Conservation (phyloP, 1,140 invertebrate species). For the Zaprionus lachaisei region DNA sequence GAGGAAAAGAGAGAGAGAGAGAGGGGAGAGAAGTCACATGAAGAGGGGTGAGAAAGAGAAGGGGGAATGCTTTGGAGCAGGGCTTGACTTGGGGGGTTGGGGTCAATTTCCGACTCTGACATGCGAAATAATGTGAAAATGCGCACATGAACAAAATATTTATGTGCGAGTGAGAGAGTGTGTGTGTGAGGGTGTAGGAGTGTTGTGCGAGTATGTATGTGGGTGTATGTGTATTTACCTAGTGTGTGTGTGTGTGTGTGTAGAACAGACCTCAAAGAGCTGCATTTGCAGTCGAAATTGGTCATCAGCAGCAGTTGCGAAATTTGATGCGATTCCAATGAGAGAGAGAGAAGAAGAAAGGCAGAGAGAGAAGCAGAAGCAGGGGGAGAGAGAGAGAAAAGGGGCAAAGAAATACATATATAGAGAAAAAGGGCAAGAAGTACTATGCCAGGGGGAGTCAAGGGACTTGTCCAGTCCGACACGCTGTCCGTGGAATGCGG, state of each 20-base stretch:
- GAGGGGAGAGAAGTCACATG: neutral
- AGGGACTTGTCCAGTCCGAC: no score
- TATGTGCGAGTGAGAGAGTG: neutral
- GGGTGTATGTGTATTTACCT: neutral
- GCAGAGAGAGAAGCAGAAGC: neutral
- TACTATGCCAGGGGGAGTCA: no score
- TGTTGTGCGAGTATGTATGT: neutral
- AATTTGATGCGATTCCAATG: conserved; percentile 21
- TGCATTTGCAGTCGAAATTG: conserved; percentile 37
- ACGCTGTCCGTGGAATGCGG: neutral
- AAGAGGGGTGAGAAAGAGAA: neutral
- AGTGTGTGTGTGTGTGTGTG: neutral
- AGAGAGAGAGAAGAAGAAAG: neutral
- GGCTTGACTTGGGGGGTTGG: neutral
- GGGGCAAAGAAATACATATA: neutral
- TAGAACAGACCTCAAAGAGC: conserved; percentile 10
- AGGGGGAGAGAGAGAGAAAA: neutral
- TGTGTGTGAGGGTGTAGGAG: neutral
- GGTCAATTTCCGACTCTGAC: conserved; percentile 4
- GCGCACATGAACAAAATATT: conserved; percentile 9
- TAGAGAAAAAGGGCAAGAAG: neutral
- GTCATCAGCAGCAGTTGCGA: conserved; percentile 20
- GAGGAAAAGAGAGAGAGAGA: neutral
- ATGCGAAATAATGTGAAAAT: conserved; percentile 9
- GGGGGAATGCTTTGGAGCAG: neutral